Percentiles rank a stretch among this genome's conserved stretches.
Evolutionary conservation across 2,888 invertebrate species (phyloP).

Genomic region (Nemotelus pantherinus): DNA sequence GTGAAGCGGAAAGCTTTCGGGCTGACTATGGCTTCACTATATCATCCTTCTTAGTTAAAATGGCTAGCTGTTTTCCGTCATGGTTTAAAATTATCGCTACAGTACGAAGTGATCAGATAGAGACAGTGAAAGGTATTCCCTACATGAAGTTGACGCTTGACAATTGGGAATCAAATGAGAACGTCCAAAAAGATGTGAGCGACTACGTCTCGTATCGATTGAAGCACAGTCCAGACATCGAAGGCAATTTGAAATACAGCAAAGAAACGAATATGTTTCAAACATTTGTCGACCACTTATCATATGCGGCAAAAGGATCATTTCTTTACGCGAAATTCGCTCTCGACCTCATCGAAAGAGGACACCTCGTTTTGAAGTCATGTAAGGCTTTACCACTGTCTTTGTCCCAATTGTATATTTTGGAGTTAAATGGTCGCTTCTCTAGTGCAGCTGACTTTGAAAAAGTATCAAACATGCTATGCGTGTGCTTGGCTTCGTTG

Average conservation of each 20-base stretch:
- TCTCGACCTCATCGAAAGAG: conserved; percentile 90
- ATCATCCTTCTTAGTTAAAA: conserved; percentile 84
- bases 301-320: conserved; percentile 85
- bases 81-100: conserved; percentile 93
- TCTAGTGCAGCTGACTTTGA: conserved; percentile 91
- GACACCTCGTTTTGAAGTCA: conserved; percentile 92
- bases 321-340: conserved; percentile 92
- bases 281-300: conserved; percentile 85
- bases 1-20: conserved; percentile 95
- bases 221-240: conserved; percentile 82
- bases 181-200: conserved; percentile 84
- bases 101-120: conserved; percentile 83
- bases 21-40: conserved; percentile 95
- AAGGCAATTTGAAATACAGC: conserved; percentile 78
- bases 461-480: conserved; percentile 86
- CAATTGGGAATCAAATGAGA: conserved; percentile 72
- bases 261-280: conserved; percentile 69
- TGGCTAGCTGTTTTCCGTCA: conserved; percentile 73
- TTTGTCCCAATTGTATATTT: conserved; percentile 86
- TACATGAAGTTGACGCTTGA: conserved; percentile 82
- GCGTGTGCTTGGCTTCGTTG: conserved; percentile 89
- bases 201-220: conserved; percentile 89
- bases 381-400: conserved; percentile 91
- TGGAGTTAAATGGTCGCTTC: conserved; percentile 92
- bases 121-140: conserved; percentile 84